Evolutionary conservation across 2,888 invertebrate genomes (phyloP), one percentile per base, ranked within the genome.

Genomic region (Aspidiotus rigidus): DNA sequence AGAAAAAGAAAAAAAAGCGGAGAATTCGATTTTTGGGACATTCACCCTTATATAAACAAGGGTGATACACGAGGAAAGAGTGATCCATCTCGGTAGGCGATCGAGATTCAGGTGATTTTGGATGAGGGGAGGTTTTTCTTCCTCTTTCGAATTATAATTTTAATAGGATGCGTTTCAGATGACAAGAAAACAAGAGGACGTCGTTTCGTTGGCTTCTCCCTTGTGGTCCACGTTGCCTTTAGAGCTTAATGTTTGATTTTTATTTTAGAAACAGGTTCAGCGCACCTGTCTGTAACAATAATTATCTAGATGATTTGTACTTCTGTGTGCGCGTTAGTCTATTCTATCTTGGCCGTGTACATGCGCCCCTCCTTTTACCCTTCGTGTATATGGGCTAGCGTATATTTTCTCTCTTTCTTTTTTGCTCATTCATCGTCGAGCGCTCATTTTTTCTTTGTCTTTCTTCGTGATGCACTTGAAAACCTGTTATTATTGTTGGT

Each of bases 241-340:
- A 16, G 15, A 15, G 15, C 57, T 10, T 41, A 69, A 54, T 67
- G 56, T 69, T 69, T 63, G 62, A 63, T 69, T 63, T 63, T 57
- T 62, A 63, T 69, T 69, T 69, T 56, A 54, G 49, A 60, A 69
- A 69, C 69, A 69, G 69, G 69, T 69, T 69, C 69, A 69, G 62
- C 69, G 69, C 69, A 69, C 69, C 69, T 69, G 69, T 69, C 69
- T 63, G 69, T 69, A 61, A 69, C 63, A 69, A 62, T 69, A 69
- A 69, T 69, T 69, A 69, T 69, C 62, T 69, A 69, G 69, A 69
- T 69, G 69, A 69, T 69, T 69, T 69, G 69, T 69, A 69, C 69
- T 63, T 62, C 62, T 62, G 67, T 60, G 60, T 49, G 56, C 55
- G 39, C 55, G 55, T 64, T 56, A 59, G 16, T 28, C 59, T 28